Evolutionary conservation across 2,113 vertebrate genomes (phyloP), one percentile per base, ranked within the genome.

Genomic region (Embiotoca jacksoni): DNA sequence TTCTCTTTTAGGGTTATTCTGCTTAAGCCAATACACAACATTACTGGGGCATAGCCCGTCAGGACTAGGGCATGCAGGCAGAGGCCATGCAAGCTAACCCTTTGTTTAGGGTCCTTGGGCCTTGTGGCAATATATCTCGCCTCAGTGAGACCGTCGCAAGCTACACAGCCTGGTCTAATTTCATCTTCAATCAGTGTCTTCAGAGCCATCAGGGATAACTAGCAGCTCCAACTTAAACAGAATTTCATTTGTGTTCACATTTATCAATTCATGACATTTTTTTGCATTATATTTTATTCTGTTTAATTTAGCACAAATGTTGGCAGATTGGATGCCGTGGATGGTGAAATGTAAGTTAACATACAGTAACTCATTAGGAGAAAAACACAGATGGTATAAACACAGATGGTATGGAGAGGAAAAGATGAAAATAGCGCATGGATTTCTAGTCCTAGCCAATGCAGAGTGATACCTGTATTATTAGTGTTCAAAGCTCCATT

Each of bases 131-230:
- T 64, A 81, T 76, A 82, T 92, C 85, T 88, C 72, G 86, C 88
- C 89, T 92, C 77, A 72, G 61, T 75, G 81, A 80, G 55, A 64
- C 75, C 23, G 81, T 88, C 89, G 61, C 49, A 36, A 88, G 90
- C 88, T 79, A 84, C 82, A 44, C 44, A 39, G 82, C 81, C 67
- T 88, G 88, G 86, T 83, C 92, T 94, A 84, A 89, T 92, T 94
- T 94, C 91, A 93, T 91, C 88, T 94, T 91, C 89, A 91, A 93
- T 94, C 93, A 94, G 83, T 72, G 68, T 92, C 88, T 91, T 67
- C 81, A 63, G 61, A 86, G 79, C 82, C 84, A 78, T 88, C 86
- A 80, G 84, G 72, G 72, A 87, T 83, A 83, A 90, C 80, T 73
- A 84, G 76, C 80, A 78, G 74, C 83, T 84, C 67, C 2, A 55